Base-by-base conservation (phyloP, 2,113 vertebrate species). In the Trichechus manatus region DNA sequence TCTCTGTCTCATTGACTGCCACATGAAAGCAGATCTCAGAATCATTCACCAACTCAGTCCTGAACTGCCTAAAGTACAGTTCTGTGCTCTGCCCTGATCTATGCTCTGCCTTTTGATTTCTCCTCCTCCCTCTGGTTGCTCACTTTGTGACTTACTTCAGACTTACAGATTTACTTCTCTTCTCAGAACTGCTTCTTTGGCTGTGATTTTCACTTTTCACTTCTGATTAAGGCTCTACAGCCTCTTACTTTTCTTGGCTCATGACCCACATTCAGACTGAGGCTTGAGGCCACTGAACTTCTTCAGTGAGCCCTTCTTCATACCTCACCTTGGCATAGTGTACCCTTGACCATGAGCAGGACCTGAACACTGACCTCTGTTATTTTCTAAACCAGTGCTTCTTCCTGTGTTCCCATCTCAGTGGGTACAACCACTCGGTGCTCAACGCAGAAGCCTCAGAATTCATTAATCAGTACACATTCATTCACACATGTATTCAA, bases 401-500 rank as follows among this genome's bases (percentile, higher is more conserved):
- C 29, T 33, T n/a, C 15, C 15, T 47, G 63, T 64, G 27, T 27
- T 33, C 20, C 47, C 14, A 27, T 87, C 59, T 59, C 91, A n/a
- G n/a, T 14, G 83, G 14, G 6, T 15, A 11, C 0, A 17, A 7
- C n/a, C n/a, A 17, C 23, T 59, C 9, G n/a, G 44, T 1, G 9
- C 36, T 78, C 25, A 14, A 36, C 33, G 70, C 8, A 56, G 72
- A 36, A 50, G 22, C 6, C 42, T 36, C 5, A 17, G 22, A 0
- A 44, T 47, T 50, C 33, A 29, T 42, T 13, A 19, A 10, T 33
- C 47, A 47, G 47, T n/a, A 3, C 0, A 27, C 23, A 20, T 53
- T 53, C 17, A 9, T 25, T 27, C 25, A 8, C 17, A 17, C 4
- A 25, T 2, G 7, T 22, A 0, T 29, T 39, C 0, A 20, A 22